Base-by-base conservation (phyloP, 2,888 invertebrate genomes). In the Glomeris marginata region DNA sequence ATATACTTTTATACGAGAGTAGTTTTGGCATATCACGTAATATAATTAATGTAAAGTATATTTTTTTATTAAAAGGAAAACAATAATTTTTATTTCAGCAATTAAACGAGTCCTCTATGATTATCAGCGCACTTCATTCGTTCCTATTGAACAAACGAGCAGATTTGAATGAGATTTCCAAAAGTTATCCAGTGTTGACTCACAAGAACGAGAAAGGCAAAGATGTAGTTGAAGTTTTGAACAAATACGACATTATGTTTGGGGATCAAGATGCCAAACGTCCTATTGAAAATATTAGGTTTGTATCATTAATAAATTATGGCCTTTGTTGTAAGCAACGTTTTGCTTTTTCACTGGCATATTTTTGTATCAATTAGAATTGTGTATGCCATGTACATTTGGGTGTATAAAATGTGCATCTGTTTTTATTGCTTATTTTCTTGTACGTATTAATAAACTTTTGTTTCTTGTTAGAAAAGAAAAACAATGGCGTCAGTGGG, bases 401-500 rank as follows among this genome's bases (percentile, higher is more conserved):
- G n/a, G n/a, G n/a, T n/a, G n/a, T n/a, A n/a, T n/a, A n/a, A n/a
- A n/a, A 13, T 36, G 10, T 36, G 36, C n/a, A 13, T 36, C 36
- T 11, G 36, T 36, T 36, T 36, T 36, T 36, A 28, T 22, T 18
- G 41, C n/a, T 22, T 2, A 3, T 43, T 47, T 35, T 28, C 20
- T 21, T 44, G 50, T 5, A 38, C 15, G 41, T 18, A 1, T 16
- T 3, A 3, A 41, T 36, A 41, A 20, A 41, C 15, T 4, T n/a
- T 41, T 51, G 16, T 45, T 36, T 38, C 52, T 46, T 72, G 73
- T 42, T 62, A 92, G 92, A 38, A 82, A 84, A 58, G 97, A 97
- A 68, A 76, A 90, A 35, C 81, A 87, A 62, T 98, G 97, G 97
- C 75, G 98, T 44, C 77, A 81, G 62, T 98, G 98, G 98, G 84